These are phyloP conservation scores for Pinctada fucata DNA, from an alignment of 2,888 invertebrate genomes.

Conservation along the genomic window DNA sequence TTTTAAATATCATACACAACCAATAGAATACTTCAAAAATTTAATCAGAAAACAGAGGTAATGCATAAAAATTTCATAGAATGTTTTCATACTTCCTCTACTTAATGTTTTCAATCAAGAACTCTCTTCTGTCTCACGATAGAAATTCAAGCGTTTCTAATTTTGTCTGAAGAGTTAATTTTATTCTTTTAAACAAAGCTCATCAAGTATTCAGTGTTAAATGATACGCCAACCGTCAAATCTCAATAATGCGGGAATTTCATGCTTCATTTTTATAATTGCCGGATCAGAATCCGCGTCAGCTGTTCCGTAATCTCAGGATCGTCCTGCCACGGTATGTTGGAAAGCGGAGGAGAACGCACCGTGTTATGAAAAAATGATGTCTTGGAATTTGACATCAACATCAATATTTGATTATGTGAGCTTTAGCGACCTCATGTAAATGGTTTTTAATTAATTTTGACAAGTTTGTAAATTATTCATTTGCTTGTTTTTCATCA, in stretches of 20 bases:
- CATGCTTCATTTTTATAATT: conserved; percentile 2
- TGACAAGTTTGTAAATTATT: conserved; percentile 3
- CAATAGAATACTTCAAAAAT: too few relatives aligned
- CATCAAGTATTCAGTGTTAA: too few relatives aligned
- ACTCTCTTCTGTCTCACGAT: too few relatives aligned
- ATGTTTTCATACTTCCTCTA: too few relatives aligned
- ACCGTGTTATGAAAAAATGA: neutral
- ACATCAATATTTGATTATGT: neutral
- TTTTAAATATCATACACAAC: too few relatives aligned
- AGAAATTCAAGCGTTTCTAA: too few relatives aligned
- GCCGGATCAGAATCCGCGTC: neutral
- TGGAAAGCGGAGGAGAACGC: neutral
- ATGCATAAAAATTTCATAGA: too few relatives aligned
- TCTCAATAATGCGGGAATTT: neutral
- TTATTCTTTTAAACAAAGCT: too few relatives aligned
- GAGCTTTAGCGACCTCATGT: neutral
- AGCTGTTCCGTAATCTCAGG: neutral
- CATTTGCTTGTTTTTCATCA: neutral
- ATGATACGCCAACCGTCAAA: neutral
- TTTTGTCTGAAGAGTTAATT: too few relatives aligned
- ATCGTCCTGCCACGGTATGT: neutral
- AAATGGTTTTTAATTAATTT: conserved; percentile 1
- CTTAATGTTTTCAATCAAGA: too few relatives aligned
- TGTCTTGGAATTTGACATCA: neutral
- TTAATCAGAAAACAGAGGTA: too few relatives aligned